A percentile compares a stretch with the other conserved stretches of the same genome.
Conservation (phyloP, 2,113 vertebrate species). For the Podarcis raffonei region DNA sequence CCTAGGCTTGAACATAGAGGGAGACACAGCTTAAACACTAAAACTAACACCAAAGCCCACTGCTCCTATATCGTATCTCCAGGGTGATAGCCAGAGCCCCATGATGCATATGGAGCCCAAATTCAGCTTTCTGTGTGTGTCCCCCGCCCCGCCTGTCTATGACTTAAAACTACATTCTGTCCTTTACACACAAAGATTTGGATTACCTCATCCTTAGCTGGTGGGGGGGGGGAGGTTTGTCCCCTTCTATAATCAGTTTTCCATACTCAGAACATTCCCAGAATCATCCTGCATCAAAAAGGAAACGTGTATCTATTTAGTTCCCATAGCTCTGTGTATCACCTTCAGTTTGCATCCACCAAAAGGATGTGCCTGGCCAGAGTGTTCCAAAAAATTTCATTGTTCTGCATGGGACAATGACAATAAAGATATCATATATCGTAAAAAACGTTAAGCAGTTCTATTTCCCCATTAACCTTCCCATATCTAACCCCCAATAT, state of each 20-base stretch:
- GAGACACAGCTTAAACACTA: background rate
- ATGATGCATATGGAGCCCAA: background rate
- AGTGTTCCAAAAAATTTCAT: background rate
- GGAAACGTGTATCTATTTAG: background rate
- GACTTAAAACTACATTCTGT: background rate
- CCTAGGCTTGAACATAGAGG: too few species aligned
- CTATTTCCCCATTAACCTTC: background rate
- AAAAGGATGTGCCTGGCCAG: background rate
- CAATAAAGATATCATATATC: too few species aligned
- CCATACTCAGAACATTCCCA: background rate
- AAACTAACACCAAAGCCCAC: background rate
- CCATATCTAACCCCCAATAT: background rate
- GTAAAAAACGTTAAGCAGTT: background rate
- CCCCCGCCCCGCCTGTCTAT: background rate
- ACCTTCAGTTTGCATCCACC: background rate
- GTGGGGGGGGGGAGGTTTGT: background rate
- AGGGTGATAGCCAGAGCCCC: background rate
- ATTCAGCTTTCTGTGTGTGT: too few species aligned
- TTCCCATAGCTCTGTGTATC: background rate
- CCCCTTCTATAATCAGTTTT: background rate
- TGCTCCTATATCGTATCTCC: background rate
- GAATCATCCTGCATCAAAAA: background rate
- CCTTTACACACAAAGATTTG: background rate
- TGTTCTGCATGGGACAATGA: too few species aligned
- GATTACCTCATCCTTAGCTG: background rate